These are phyloP conservation scores for Muscicapa striata DNA, from an alignment of 2,797 vertebrate genomes.

Conservation along the genomic window DNA sequence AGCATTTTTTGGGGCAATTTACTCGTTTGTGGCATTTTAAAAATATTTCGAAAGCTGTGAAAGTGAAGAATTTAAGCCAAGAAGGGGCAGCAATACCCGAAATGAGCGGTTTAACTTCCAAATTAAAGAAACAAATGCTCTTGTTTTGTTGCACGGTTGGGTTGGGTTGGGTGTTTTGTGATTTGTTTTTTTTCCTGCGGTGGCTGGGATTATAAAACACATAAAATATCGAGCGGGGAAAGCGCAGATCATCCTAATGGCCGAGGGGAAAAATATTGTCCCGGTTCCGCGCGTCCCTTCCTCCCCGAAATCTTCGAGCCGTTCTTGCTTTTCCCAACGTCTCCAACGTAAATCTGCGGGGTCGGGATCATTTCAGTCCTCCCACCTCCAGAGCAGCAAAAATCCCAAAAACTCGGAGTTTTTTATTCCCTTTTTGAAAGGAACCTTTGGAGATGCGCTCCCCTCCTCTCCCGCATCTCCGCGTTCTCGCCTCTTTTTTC, in stretches of 20 bases:
- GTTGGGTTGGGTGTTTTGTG: too few species aligned
- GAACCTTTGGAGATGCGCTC: neutral
- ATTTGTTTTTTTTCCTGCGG: neutral
- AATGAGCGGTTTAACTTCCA: accelerated
- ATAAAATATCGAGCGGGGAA: neutral
- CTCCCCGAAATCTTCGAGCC: neutral
- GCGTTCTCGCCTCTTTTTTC: too few species aligned
- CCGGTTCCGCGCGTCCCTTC: neutral
- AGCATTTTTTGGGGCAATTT: neutral
- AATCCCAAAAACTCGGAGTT: neutral
- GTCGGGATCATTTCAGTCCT: neutral
- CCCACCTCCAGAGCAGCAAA: neutral
- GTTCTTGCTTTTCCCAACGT: too few species aligned
- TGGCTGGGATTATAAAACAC: neutral
- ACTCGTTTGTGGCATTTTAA: neutral
- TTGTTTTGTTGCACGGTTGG: accelerated
- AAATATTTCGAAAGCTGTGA: neutral
- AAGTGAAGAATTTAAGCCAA: neutral
- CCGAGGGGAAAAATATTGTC: neutral
- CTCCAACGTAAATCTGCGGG: neutral
- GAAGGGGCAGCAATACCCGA: accelerated
- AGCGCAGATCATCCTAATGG: neutral
- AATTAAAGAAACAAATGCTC: neutral
- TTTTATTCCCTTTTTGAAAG: neutral
- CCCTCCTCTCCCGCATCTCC: neutral